Evolutionary conservation across 2,888 invertebrate genomes (phyloP).

Genomic region (Drosophila leonis): DNA sequence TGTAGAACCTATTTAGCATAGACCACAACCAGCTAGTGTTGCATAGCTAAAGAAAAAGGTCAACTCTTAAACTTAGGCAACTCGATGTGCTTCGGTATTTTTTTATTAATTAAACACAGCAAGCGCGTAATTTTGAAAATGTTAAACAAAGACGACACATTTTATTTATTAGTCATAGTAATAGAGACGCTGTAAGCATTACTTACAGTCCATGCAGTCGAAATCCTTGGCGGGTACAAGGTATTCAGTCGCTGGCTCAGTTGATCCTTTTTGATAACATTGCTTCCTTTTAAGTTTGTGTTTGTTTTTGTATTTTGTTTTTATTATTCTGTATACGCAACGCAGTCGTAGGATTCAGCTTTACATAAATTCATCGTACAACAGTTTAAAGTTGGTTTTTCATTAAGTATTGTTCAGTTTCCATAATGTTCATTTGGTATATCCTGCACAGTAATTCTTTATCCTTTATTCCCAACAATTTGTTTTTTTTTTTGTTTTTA

Average conservation of each 20-base stretch:
- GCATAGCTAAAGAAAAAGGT: neutral
- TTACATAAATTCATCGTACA: slow-evolving; percentile 71
- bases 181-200: neutral
- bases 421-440: slow-evolving; percentile 41
- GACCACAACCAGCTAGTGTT: slow-evolving; percentile 7
- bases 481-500: slow-evolving; percentile 7
- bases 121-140: neutral
- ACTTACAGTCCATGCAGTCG: neutral
- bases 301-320: slow-evolving; percentile 7
- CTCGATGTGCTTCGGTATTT: neutral
- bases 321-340: slow-evolving; percentile 54
- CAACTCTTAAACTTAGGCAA: neutral
- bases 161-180: slow-evolving; percentile 9
- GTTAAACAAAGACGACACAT: slow-evolving; percentile 8
- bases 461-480: slow-evolving; percentile 18
- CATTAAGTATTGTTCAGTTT: slow-evolving; percentile 10
- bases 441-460: slow-evolving; percentile 8
- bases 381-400: slow-evolving; percentile 48
- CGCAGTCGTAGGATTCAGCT: slow-evolving; percentile 49
- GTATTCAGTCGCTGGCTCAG: neutral
- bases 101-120: too few species aligned
- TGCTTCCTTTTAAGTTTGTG: slow-evolving; percentile 24
- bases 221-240: slow-evolving; percentile 1
- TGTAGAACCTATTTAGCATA: neutral
- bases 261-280: slow-evolving; percentile 21